Conservation (phyloP, 2,888 invertebrate genomes). For the Netelia fuscicornis region DNA sequence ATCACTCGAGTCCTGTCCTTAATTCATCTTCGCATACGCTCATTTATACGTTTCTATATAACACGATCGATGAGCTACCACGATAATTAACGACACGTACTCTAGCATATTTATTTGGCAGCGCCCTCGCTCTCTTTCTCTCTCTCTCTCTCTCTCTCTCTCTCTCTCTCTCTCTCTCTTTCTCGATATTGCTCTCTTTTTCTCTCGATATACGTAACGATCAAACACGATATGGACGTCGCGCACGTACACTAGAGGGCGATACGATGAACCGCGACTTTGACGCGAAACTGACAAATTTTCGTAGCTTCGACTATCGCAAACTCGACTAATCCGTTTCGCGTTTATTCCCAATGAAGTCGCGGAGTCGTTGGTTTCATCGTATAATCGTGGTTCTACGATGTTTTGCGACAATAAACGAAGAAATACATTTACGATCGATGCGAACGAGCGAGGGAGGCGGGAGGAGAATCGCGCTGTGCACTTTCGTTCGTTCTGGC, state of each 20-base stretch:
- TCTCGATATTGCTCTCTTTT: no score
- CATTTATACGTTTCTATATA: background rate
- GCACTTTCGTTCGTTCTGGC: conserved; percentile 47
- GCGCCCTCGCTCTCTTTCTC: conserved; percentile 33
- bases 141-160: background rate
- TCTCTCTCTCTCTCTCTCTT: no score
- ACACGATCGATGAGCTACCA: conserved; percentile 77
- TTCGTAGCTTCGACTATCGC: background rate
- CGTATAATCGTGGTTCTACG: background rate
- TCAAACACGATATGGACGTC: background rate
- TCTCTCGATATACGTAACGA: background rate
- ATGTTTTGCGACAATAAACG: conserved; percentile 5
- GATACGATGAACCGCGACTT: conserved; percentile 35
- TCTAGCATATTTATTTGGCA: conserved; percentile 58
- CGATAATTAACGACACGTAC: conserved; percentile 75
- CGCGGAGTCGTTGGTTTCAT: conserved; percentile 16
- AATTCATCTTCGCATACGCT: conserved; percentile 41
- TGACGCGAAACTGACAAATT: conserved; percentile 28
- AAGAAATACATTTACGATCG: conserved; percentile 39
- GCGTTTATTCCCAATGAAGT: background rate
- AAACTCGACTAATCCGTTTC: background rate
- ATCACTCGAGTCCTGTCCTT: conserved; percentile 77
- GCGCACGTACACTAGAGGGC: conserved; percentile 7
- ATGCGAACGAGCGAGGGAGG: conserved; percentile 11
- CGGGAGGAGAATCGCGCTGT: conserved; percentile 12